Conservation (phyloP, 2,797 vertebrate genomes). For the Hippopotamyrus pictus region DNA sequence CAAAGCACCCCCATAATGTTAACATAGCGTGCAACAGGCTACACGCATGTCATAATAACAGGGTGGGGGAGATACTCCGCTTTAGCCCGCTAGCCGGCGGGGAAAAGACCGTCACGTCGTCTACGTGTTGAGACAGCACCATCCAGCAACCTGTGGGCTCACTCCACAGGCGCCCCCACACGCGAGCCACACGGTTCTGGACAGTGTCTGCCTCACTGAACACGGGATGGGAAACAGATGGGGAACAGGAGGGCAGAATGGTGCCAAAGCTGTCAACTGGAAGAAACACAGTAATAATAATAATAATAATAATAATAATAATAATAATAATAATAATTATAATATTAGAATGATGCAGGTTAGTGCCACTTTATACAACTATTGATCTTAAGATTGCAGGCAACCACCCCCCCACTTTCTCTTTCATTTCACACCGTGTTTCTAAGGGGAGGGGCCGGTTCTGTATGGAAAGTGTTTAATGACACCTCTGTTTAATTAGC, state of each 20-base stretch:
- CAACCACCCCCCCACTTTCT: conserved; percentile 9
- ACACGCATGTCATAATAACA: neutral
- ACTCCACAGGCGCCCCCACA: neutral
- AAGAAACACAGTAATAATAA: conserved; percentile 52
- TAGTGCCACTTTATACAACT: conserved; percentile 37
- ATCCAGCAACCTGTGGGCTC: neutral
- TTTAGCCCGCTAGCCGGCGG: neutral
- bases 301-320: conserved; percentile 46
- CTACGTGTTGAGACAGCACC: neutral
- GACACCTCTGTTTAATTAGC: neutral
- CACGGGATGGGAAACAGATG: conserved; percentile 53
- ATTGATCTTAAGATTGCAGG: conserved; percentile 29
- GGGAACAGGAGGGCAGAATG: conserved; percentile 27
- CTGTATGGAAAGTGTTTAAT: conserved; percentile 1
- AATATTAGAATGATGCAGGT: conserved; percentile 36
- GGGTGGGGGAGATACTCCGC: neutral
- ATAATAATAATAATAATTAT: conserved; percentile 7
- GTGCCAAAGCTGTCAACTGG: conserved; percentile 44
- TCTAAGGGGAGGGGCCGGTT: neutral
- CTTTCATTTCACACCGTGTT: conserved; percentile 10
- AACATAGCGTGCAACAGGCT: neutral
- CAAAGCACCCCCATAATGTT: neutral
- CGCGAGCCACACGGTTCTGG: conserved; percentile 32
- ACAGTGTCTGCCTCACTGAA: conserved; percentile 39
- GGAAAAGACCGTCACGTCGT: neutral